phyloP scores from a whole-genome alignment of 2,113 vertebrate species.

The Microcebus jonahi region DNA sequence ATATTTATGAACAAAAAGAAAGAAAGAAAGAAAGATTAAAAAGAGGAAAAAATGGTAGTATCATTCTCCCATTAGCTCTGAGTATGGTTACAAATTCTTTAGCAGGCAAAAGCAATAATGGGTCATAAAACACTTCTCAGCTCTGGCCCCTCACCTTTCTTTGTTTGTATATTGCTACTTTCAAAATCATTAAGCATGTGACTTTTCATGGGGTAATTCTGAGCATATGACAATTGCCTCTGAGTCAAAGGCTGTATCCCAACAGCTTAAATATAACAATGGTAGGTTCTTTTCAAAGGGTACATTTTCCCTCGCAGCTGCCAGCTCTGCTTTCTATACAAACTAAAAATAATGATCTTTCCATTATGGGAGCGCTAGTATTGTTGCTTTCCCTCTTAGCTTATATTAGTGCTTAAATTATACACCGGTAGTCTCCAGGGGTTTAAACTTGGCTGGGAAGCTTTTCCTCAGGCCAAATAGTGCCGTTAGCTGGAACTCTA shows the following conservation, averaged over 20 bases:
- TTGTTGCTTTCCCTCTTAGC: conserved; percentile 72
- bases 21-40: neutral
- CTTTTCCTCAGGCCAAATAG: conserved; percentile 69
- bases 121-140: neutral
- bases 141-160: conserved; percentile 1
- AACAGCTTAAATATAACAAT: conserved; percentile 76
- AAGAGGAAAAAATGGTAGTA: neutral
- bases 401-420: conserved; percentile 77
- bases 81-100: conserved; percentile 57
- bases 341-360: conserved; percentile 80
- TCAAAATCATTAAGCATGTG: conserved; percentile 63
- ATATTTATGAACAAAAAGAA: neutral
- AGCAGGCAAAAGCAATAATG: conserved; percentile 48
- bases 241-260: conserved; percentile 62
- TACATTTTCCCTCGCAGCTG: conserved; percentile 70
- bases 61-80: conserved; percentile 37
- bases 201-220: conserved; percentile 55
- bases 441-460: conserved; percentile 79
- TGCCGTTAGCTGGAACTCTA: neutral
- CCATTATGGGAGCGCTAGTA: conserved; percentile 64
- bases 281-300: conserved; percentile 67
- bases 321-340: conserved; percentile 75
- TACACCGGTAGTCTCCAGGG: conserved; percentile 64
- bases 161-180: conserved; percentile 61
- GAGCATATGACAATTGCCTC: conserved; percentile 70